Evolutionary conservation across 1,140 invertebrate species (phyloP), one percentile per base, ranked within the genome.

Genomic region (Kradibia gibbosae): DNA sequence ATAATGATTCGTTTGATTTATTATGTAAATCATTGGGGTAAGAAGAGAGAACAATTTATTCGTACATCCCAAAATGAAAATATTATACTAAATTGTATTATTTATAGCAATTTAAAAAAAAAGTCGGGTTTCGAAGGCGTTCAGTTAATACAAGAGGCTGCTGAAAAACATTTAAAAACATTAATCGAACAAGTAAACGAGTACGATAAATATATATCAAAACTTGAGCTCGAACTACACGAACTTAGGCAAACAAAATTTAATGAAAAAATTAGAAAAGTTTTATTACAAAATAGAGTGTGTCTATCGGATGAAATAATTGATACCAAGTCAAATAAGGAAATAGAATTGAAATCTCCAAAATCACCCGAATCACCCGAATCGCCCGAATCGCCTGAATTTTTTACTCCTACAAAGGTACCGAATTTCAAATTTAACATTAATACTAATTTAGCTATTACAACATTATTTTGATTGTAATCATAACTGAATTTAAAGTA

Each of bases 121-220:
- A 79, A 60, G 20, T 81, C 85, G 55, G 87, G 84, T 13, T 60
- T 87, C 10, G 83, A 87, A 0, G 83, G 85, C 8, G 85, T 88
- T 8, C 83, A 72, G 77, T 28, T 45, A 10, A 90, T 90, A 80
- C 83, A 89, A 57, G 85, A 84, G 67, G 82, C 80, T 65, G 87
- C 87, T 36, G 87, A 90, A 67, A 5, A 80, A 1, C 79, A 86
- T 53, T 83, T 90, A 28, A 72, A 80, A 31, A n/a, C 76, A 31
- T 72, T 90, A 65, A 87, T 89, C 17, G 82, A 86, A 45, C 50
- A 84, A 74, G 80, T 89, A 34, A 84, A 81, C 7, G 79, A 85
- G 67, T 85, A 84, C 25, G 89, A 90, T 78, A 22, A 82, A 15
- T 84, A 87, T 71, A 82, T 90, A 28, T 74, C 80, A 25, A 70